These are phyloP conservation scores for Sphenodon punctatus DNA, from an alignment of 2,797 vertebrate genomes.

Conservation along the genomic window DNA sequence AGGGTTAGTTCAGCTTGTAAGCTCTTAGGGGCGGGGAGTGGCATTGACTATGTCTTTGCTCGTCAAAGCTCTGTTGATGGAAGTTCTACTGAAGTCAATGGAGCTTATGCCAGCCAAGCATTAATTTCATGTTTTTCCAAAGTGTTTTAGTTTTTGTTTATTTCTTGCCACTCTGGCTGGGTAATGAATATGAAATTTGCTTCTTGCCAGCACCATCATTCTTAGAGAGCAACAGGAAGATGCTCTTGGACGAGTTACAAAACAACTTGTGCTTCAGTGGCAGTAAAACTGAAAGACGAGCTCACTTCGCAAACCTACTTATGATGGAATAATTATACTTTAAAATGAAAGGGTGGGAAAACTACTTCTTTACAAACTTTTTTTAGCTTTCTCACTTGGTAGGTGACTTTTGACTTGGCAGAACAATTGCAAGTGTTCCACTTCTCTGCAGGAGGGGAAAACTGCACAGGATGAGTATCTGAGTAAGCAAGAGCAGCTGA, in stretches of 20 bases:
- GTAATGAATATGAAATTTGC: neutral
- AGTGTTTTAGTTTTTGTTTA: constrained; percentile 40
- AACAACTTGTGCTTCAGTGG: neutral
- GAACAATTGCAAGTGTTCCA: neutral
- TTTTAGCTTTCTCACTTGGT: neutral
- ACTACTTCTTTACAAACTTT: neutral
- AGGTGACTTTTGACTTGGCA: neutral
- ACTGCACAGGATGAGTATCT: neutral
- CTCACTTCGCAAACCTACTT: neutral
- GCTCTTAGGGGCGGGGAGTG: neutral
- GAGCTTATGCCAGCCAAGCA: no score
- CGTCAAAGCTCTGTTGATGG: no score
- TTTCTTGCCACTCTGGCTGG: constrained; percentile 41
- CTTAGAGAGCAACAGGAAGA: neutral
- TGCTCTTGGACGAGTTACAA: neutral
- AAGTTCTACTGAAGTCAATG: no score
- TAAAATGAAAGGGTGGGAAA: neutral
- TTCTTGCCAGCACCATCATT: neutral
- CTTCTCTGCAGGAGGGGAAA: neutral
- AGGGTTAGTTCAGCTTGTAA: neutral
- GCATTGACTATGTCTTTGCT: neutral
- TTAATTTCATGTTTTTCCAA: neutral
- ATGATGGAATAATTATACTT: neutral
- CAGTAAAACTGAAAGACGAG: neutral
- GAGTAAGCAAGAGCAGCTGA: neutral